phyloP scores from a whole-genome alignment of 92 coral and sea anemone genomes.

The Zoanthus sansibaricus region DNA sequence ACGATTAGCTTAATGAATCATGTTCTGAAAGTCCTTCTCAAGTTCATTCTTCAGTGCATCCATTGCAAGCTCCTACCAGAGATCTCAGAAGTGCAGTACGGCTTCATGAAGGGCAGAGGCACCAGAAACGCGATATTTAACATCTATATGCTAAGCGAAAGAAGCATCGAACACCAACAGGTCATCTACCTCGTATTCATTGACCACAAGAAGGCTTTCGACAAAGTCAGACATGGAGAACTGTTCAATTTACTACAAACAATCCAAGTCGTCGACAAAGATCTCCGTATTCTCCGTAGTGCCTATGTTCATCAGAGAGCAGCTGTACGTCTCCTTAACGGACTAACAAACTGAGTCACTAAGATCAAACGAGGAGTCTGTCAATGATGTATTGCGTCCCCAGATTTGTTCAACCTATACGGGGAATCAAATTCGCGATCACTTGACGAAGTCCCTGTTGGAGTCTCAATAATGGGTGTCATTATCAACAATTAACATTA shows the following conservation, averaged over 20 bases:
- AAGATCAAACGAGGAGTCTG: neutral
- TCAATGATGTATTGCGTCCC: neutral
- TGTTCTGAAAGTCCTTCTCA: neutral
- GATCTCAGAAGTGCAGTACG: neutral
- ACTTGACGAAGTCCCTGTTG: neutral
- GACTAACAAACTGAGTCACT: neutral
- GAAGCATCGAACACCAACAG: neutral
- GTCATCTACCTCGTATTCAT: slow-evolving; percentile 12
- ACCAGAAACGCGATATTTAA: slow-evolving; percentile 2
- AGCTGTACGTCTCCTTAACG: neutral
- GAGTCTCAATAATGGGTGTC: neutral
- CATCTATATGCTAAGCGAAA: neutral
- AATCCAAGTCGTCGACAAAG: neutral
- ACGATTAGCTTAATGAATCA: slow-evolving; percentile 13
- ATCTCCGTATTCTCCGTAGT: neutral
- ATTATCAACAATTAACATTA: neutral
- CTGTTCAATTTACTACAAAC: neutral
- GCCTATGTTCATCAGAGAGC: neutral
- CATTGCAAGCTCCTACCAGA: neutral
- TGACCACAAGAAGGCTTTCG: neutral
- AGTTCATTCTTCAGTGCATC: neutral
- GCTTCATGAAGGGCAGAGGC: neutral
- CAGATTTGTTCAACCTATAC: slow-evolving; percentile 2
- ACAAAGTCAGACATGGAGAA: neutral
- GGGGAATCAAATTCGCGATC: neutral